phyloP scores from a whole-genome alignment of 2,113 vertebrate species.

The Numenius arquata region DNA sequence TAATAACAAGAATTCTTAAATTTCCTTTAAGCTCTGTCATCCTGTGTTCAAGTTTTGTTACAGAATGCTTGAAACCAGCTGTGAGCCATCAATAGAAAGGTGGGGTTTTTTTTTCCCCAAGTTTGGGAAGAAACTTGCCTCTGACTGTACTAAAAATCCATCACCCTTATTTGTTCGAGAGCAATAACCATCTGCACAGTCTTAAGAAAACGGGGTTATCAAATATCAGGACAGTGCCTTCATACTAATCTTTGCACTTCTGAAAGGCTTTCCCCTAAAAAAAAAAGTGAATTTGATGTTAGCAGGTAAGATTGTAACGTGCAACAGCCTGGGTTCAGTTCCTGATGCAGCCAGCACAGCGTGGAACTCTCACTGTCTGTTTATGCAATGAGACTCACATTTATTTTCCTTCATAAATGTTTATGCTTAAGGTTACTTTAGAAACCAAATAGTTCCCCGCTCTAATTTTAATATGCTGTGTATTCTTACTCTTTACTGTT shows the following conservation, averaged over 20 bases:
- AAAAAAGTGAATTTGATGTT: neutral
- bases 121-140: neutral
- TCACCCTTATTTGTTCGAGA: neutral
- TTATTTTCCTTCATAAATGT: neutral
- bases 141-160: rapidly evolving
- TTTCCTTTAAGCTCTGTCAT: neutral
- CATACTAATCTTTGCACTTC: rapidly evolving
- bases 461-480: neutral
- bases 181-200: neutral
- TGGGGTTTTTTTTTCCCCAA: neutral
- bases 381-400: rapidly evolving
- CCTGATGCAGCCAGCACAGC: neutral
- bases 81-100: neutral
- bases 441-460: rapidly evolving
- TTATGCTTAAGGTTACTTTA: neutral
- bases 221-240: neutral
- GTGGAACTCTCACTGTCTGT: neutral
- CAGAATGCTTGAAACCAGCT: neutral
- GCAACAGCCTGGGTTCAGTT: neutral
- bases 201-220: neutral
- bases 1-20: neutral
- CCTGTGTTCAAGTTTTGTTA: neutral
- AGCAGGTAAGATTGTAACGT: neutral
- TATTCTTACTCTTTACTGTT: rapidly evolving
- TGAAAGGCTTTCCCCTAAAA: neutral